phyloP scores from a whole-genome alignment of 2,113 vertebrate species.

The Aramus guarauna region DNA sequence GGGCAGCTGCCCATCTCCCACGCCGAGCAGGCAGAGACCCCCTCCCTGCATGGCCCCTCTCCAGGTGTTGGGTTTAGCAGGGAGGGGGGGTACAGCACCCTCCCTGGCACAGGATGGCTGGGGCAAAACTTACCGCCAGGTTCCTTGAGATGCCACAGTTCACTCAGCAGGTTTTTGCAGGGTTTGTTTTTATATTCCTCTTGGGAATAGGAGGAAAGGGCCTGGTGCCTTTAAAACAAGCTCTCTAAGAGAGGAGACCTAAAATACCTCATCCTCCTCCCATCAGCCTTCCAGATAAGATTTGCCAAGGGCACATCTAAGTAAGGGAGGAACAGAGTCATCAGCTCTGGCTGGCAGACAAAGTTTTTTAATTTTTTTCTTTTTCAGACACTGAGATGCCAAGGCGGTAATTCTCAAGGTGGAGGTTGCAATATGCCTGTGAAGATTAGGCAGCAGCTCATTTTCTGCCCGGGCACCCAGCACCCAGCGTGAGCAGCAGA shows the following conservation, averaged over 20 bases:
- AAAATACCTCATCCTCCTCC: not conserved
- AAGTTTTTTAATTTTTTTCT: not conserved
- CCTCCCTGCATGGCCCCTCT: not conserved
- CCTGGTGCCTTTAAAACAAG: not conserved
- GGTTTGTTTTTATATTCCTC: not conserved
- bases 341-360: not conserved
- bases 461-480: not conserved
- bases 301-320: not conserved
- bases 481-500: accelerated
- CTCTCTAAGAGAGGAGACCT: not conserved
- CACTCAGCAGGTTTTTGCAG: not conserved
- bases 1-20: not conserved
- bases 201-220: not conserved
- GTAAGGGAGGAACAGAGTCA: not conserved
- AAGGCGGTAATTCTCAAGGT: accelerated
- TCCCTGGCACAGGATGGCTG: too few relatives aligned
- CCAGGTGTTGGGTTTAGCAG: accelerated
- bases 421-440: accelerated
- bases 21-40: accelerated
- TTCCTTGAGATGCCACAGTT: not conserved
- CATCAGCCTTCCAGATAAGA: not conserved
- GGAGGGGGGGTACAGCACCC: not conserved
- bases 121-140: not conserved
- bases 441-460: not conserved
- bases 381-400: not conserved